phyloP scores from a whole-genome alignment of 2,888 invertebrate genomes.

The Priapulus caudatus region DNA sequence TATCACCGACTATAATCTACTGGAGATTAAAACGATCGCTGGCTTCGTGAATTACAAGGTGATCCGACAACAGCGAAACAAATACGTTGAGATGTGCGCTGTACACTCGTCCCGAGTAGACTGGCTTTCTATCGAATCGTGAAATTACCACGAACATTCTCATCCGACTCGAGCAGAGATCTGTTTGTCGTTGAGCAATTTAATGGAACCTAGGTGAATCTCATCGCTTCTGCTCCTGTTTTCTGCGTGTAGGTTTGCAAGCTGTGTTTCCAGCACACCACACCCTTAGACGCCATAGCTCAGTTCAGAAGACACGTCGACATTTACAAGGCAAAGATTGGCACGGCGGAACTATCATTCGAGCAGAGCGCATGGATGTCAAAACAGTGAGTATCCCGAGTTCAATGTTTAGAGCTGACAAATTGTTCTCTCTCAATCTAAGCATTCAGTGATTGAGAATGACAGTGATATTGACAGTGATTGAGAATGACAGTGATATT shows the following conservation, averaged over 20 bases:
- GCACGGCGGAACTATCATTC: constrained; percentile 71
- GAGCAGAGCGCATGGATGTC: constrained; percentile 94
- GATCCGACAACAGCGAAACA: too few relatives aligned
- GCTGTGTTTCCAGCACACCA: constrained; percentile 71
- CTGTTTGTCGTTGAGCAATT: neutral
- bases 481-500: too few relatives aligned
- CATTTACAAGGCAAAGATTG: constrained; percentile 59
- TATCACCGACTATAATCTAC: constrained; percentile 73
- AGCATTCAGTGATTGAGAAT: neutral
- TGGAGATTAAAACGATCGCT: constrained; percentile 87
- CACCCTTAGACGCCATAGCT: constrained; percentile 83
- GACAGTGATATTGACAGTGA: too few relatives aligned
- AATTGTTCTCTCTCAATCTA: constrained; percentile 1
- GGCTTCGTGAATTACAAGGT: constrained; percentile 87
- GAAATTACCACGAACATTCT: too few relatives aligned
- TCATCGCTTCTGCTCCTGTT: constrained; percentile 7
- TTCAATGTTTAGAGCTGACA: neutral
- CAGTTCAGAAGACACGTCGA: constrained; percentile 87
- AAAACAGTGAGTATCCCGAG: constrained; percentile 56
- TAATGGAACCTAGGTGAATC: neutral
- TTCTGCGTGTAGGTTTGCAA: constrained; percentile 62
- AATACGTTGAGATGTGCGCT: too few relatives aligned
- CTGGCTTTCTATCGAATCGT: too few relatives aligned
- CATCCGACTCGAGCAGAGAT: too few relatives aligned
- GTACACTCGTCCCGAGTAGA: too few relatives aligned